A percentile compares a stretch with the other conserved stretches of the same genome.
phyloP scores from a whole-genome alignment of 2,888 invertebrate genomes.

The Chloromyia formosa region DNA sequence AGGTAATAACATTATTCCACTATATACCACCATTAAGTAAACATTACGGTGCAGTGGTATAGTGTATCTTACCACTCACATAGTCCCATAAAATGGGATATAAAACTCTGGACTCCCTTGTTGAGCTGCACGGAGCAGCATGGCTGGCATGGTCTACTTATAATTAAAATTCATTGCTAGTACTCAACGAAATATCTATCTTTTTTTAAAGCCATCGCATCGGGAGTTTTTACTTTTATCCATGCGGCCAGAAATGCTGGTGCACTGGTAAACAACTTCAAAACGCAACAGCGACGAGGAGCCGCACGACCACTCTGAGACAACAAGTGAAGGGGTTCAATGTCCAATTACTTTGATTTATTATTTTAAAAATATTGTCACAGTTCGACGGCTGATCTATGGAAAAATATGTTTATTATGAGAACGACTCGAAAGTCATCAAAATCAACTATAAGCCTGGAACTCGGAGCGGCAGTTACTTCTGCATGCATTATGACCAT shows the following conservation, averaged over 20 bases:
- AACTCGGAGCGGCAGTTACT: no score
- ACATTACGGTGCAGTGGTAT: not conserved
- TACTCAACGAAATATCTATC: conserved; percentile 21
- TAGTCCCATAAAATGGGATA: not conserved
- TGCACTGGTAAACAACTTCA: not conserved
- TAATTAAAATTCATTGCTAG: conserved; percentile 40
- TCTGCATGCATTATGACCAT: no score
- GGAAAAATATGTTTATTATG: no score
- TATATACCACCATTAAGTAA: not conserved
- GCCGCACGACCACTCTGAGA: not conserved
- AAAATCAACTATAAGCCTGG: no score
- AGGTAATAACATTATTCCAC: conserved; percentile 15
- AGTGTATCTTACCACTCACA: not conserved
- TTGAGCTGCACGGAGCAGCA: not conserved
- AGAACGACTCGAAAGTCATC: no score
- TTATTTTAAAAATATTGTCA: conserved; percentile 33
- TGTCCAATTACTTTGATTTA: conserved; percentile 43
- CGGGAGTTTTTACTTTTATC: not conserved
- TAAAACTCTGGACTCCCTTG: conserved; percentile 7
- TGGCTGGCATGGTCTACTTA: not conserved
- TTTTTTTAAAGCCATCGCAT: not conserved
- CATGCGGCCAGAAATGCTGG: not conserved
- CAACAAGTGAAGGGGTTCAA: conserved; percentile 24
- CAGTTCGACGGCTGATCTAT: conserved; percentile 36
- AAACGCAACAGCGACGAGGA: not conserved